Conservation (phyloP, 2,888 invertebrate species). For the Alcis repandata region DNA sequence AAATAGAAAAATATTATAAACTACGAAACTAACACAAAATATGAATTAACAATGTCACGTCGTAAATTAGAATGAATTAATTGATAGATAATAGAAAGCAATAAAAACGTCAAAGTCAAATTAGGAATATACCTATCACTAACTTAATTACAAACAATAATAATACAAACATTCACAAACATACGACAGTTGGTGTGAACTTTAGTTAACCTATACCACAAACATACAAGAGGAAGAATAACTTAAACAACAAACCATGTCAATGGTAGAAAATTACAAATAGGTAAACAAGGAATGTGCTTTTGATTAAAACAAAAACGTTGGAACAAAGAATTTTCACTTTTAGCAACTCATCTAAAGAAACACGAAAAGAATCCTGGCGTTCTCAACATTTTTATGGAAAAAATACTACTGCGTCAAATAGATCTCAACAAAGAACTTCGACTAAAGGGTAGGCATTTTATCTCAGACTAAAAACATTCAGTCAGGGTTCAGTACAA, state of each 20-base stretch:
- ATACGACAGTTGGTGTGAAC: no score
- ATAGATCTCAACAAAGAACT: constrained; percentile 38
- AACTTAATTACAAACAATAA: no score
- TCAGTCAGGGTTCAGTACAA: constrained; percentile 56
- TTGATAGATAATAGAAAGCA: no score
- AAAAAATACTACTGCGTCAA: constrained; percentile 30
- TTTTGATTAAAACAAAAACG: constrained; percentile 21
- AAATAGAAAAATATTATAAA: no score
- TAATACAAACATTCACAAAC: no score
- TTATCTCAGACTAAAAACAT: constrained; percentile 53
- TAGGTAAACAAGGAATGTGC: constrained; percentile 9
- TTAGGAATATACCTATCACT: no score
- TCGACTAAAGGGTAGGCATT: constrained; percentile 43
- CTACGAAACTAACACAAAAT: no score
- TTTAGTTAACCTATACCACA: no score
- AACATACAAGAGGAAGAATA: not conserved
- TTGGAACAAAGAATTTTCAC: constrained; percentile 12
- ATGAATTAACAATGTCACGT: no score
- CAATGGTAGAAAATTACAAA: not conserved
- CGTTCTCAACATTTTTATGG: constrained; percentile 25
- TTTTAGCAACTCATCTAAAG: constrained; percentile 25
- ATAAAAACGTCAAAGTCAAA: no score
- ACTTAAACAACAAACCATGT: not conserved
- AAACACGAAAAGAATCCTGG: constrained; percentile 31
- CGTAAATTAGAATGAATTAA: no score